Base-by-base conservation (phyloP, 1,140 invertebrate genomes). In the Wiebesia pumilae region DNA sequence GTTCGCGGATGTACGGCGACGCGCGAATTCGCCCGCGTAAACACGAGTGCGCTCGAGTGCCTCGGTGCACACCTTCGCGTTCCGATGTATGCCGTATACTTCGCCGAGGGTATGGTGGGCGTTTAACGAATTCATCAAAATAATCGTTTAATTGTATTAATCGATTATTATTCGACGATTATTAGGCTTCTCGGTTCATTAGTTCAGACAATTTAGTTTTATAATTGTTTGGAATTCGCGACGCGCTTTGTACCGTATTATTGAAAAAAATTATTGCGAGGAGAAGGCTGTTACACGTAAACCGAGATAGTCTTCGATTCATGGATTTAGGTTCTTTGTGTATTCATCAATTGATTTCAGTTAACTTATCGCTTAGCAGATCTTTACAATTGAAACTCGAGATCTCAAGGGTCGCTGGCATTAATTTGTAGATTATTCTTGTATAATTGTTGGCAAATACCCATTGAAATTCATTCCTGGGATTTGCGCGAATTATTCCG, bases 391-490 rank as follows among this genome's bases (percentile, higher is more conserved):
- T 2, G 14, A 71, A 71, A 12, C 35, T 35, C 69, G 35, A 62
- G n/a, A 80, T 81, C 40, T n/a, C 35, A 65, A 81, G 30, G 14
- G 24, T 33, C 24, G 27, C 65, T 47, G 1, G 40, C 4, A 71
- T 43, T 73, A 71, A 54, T 78, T 54, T 35, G 35, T 54, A 35
- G n/a, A 78, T 78, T 35, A 54, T 33, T 54, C n/a, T 54, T 33
- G 16, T 10, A 9, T 54, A 35, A 78, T 54, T 35, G 30, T n/a
- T 14, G 21, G 77, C 35, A 33, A 62, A 83, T 83, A 21, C 33
- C 21, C 30, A 83, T 58, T 58, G 21, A 40, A n/a, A 62, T 75
- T 4, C 40, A 75, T 83, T 83, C 69, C 21, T 33, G 33, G 83
- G 24, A 65, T 77, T 14, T 47, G 10, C 14, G 27, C 54, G 58